phyloP scores from a whole-genome alignment of 2,113 vertebrate species.

The Brienomyrus longianalis region DNA sequence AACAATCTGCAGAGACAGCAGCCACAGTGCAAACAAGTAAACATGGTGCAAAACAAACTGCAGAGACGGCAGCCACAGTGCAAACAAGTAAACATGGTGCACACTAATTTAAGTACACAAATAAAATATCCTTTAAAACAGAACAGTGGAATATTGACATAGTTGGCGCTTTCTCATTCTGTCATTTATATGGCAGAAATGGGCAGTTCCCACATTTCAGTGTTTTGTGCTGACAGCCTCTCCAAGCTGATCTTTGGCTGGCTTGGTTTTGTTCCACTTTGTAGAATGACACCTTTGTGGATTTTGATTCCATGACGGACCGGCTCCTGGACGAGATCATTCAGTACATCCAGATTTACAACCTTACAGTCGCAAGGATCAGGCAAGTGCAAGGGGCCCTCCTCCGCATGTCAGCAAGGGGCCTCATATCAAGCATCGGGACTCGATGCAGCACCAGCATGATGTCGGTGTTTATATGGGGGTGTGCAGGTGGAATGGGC shows the following conservation, averaged over 20 bases:
- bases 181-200: not conserved
- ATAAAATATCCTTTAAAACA: not conserved
- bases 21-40: too few relatives aligned
- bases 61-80: too few relatives aligned
- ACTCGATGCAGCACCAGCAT: not conserved
- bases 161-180: not conserved
- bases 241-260: conserved; percentile 14
- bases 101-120: not conserved
- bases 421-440: not conserved
- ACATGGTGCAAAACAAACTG: too few relatives aligned
- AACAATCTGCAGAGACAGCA: too few relatives aligned
- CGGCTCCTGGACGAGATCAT: conserved; percentile 95
- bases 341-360: conserved; percentile 98
- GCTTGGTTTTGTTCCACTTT: conserved; percentile 29
- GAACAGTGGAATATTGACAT: not conserved
- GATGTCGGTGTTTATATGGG: not conserved
- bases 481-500: not conserved
- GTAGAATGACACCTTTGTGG: conserved; percentile 98
- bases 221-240: not conserved
- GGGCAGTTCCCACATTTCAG: not conserved
- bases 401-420: not conserved
- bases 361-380: conserved; percentile 91
- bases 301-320: conserved; percentile 99
- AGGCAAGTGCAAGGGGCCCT: conserved; percentile 63
- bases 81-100: not conserved